Evolutionary conservation across 2,888 invertebrate species (phyloP).

Genomic region (Amblyjoppa proteus): DNA sequence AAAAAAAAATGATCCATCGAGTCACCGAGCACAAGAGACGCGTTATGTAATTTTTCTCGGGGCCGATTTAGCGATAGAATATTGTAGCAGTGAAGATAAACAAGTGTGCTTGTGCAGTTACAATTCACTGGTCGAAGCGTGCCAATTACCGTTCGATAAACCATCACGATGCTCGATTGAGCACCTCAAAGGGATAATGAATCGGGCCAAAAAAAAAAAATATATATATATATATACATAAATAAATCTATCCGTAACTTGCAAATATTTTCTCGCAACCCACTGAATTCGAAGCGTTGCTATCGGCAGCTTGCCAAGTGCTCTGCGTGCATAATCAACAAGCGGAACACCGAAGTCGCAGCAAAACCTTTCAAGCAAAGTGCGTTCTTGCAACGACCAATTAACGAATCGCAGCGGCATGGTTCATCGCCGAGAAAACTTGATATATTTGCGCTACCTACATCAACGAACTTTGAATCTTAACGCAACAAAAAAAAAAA

Average conservation of each 20-base stretch:
- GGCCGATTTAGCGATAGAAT: not conserved
- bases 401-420: not conserved
- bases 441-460: not conserved
- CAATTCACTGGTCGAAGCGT: not conserved
- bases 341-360: not conserved
- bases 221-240: too few relatives aligned
- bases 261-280: not conserved
- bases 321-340: not conserved
- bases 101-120: not conserved
- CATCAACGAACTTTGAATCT: not conserved
- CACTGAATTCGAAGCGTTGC: not conserved
- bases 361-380: constrained; percentile 14
- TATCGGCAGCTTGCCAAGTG: not conserved
- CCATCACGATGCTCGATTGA: not conserved
- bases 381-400: not conserved
- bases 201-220: not conserved
- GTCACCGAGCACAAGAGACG: too few relatives aligned
- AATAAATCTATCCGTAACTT: not conserved
- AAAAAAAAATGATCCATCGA: too few relatives aligned
- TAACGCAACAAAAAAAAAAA: not conserved
- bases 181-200: not conserved
- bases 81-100: not conserved
- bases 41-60: not conserved
- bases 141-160: not conserved
- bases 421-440: constrained; percentile 1